phyloP scores from a whole-genome alignment of 2,888 invertebrate species.

The Zaprionus obscuricornis region DNA sequence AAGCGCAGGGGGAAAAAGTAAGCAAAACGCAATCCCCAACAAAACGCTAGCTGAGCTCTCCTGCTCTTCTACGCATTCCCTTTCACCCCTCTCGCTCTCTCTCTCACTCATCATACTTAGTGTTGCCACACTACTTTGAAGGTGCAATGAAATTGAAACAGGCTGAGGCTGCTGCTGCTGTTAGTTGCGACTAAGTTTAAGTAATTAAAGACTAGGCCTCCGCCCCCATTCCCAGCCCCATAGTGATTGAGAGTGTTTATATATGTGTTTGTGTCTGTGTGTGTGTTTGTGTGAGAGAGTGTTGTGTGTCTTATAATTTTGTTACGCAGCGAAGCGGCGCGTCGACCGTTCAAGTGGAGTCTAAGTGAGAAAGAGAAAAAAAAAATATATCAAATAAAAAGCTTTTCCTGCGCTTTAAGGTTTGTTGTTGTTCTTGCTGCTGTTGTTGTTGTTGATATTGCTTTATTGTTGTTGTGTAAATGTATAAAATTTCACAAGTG shows the following conservation, averaged over 20 bases:
- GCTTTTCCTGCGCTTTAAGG: slow-evolving; percentile 58
- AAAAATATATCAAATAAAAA: slow-evolving; percentile 42
- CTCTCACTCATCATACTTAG: neutral
- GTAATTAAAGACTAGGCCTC: slow-evolving; percentile 56
- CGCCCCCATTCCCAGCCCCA: slow-evolving; percentile 6
- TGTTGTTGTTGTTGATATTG: slow-evolving; percentile 16
- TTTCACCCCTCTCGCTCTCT: too few species aligned
- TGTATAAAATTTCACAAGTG: slow-evolving; percentile 60
- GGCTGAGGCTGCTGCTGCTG: slow-evolving; percentile 26
- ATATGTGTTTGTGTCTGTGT: slow-evolving; percentile 14
- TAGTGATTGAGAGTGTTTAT: slow-evolving; percentile 16
- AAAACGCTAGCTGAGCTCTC: slow-evolving; percentile 12
- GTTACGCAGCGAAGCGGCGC: slow-evolving; percentile 72
- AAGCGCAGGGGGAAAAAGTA: slow-evolving; percentile 58
- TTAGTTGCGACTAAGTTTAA: slow-evolving; percentile 37
- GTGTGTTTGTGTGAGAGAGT: slow-evolving; percentile 26
- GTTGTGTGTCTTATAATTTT: slow-evolving; percentile 64
- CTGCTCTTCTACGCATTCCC: too few species aligned
- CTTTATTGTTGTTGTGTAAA: slow-evolving; percentile 19
- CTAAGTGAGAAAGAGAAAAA: slow-evolving; percentile 44
- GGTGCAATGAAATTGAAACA: slow-evolving; percentile 55
- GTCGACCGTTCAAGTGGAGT: slow-evolving; percentile 61
- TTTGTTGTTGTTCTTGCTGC: slow-evolving; percentile 32
- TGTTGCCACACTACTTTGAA: slow-evolving; percentile 19
- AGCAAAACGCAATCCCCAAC: slow-evolving; percentile 51